A percentile compares a stretch with the other conserved stretches of the same genome.
Evolutionary conservation across 2,113 vertebrate genomes (phyloP).

Genomic region (Trogon surrucura): DNA sequence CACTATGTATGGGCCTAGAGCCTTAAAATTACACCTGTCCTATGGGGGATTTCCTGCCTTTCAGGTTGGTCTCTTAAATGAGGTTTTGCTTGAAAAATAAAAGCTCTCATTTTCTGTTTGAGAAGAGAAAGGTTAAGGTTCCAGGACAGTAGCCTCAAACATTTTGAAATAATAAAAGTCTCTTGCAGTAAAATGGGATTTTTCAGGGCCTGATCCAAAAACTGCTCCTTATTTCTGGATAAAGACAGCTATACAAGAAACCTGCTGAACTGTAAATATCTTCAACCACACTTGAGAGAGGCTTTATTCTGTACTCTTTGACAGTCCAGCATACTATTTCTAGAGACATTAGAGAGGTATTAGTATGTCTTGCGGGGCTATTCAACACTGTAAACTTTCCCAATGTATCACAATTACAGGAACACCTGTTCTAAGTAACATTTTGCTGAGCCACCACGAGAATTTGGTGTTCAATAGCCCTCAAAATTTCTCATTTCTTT

Average conservation of each 20-base stretch:
- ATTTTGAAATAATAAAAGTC: neutral
- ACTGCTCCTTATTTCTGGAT: neutral
- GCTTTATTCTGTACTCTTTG: neutral
- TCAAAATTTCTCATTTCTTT: slow-evolving; percentile 83
- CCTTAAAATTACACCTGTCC: slow-evolving; percentile 35
- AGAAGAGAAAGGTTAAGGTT: neutral
- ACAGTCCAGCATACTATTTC: slow-evolving; percentile 28
- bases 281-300: neutral
- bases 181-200: neutral
- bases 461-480: slow-evolving; percentile 76
- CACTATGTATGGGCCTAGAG: neutral
- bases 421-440: slow-evolving; percentile 76
- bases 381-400: slow-evolving; percentile 48
- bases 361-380: slow-evolving; percentile 40
- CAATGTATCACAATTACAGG: slow-evolving; percentile 61
- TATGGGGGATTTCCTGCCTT: neutral
- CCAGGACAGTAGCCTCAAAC: neutral
- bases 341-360: slow-evolving; percentile 23
- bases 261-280: neutral
- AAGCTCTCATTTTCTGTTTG: neutral
- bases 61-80: neutral
- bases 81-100: neutral
- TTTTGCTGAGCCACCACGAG: slow-evolving; percentile 65
- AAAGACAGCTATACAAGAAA: neutral
- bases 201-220: neutral